Evolutionary conservation across 1,140 invertebrate species (phyloP), one percentile per base, ranked within the genome.

Genomic region (Caerostris extrusa): DNA sequence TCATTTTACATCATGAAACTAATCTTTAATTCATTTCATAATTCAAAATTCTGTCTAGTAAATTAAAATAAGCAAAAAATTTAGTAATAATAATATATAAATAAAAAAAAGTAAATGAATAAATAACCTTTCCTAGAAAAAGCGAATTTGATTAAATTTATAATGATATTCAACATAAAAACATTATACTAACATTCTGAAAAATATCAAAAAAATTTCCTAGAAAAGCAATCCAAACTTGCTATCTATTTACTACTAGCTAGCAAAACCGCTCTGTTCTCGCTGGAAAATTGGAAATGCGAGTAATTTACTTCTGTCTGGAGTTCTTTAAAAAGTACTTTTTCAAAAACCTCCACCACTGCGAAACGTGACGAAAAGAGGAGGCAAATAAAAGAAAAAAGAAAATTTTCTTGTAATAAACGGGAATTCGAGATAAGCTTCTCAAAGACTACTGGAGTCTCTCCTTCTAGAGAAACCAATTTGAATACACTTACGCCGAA

Each of bases 401-500:
- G 14, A 12, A 77, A 77, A 77, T 77, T 34, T 53, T 77, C 71
- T 85, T 60, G 83, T 60, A 85, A 85, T 85, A 85, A 85, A 85
- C 83, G 55, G 17, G 83, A 85, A 60, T 85, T 58, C 57, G 57
- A 85, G 56, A 85, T 60, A 60, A 60, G 83, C 55, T 60, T 57
- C 57, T 58, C 14, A 60, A 85, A 85, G 83, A 58, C 56, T 60
- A 8, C 55, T 3, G 53, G 50, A 34, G 34, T 34, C 34, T 34
- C 34, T 7, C 19, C 71, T 53, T 77, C 71, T 19, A 10, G 50
- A 83, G 34, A 56, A 90, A 90, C 88, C 67, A 69, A 90, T 90
- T 90, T 90, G 67, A 90, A 90, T 90, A 77, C 88, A 90, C 88
- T 90, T 90, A 77, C n/a, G 55, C 88, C 77, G 88, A 90, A 90